Conservation (phyloP, 2,113 vertebrate species). For the Ictalurus furcatus region DNA sequence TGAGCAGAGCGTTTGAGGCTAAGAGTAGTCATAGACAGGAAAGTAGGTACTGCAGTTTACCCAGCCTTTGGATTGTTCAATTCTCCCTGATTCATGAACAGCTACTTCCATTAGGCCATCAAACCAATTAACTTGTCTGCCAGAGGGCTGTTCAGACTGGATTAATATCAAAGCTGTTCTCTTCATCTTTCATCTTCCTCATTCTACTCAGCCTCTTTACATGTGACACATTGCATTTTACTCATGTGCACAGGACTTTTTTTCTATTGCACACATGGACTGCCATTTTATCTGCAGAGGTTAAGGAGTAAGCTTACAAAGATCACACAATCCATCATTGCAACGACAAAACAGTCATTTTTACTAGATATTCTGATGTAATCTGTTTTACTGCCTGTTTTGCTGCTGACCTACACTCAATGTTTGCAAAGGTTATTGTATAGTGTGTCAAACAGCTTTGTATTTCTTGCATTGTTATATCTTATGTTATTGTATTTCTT, state of each 20-base stretch:
- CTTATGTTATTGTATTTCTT: not conserved
- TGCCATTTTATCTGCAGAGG: not conserved
- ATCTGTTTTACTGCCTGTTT: not conserved
- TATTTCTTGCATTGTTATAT: not conserved
- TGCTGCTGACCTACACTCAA: not conserved
- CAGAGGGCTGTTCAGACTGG: not conserved
- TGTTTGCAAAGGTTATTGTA: not conserved
- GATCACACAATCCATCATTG: not conserved
- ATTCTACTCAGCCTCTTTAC: not conserved
- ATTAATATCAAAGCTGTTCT: conserved; percentile 4
- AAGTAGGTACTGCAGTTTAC: not conserved
- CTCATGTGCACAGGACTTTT: not conserved
- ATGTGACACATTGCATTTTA: not conserved
- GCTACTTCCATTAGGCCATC: not conserved
- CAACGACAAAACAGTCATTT: not conserved
- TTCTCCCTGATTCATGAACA: not conserved
- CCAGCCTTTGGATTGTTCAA: not conserved
- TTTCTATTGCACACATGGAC: not conserved
- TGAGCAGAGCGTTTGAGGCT: not conserved
- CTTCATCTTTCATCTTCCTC: conserved; percentile 4
- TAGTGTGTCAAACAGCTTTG: not conserved
- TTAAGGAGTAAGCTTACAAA: not conserved
- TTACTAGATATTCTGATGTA: not conserved
- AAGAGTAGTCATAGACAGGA: not conserved
- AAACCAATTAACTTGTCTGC: conserved; percentile 13